Percentiles rank a stretch among this genome's conserved stretches.
These are phyloP conservation scores for Maccullochella peelii DNA, from an alignment of 2,113 vertebrate genomes.

Conservation along the genomic window DNA sequence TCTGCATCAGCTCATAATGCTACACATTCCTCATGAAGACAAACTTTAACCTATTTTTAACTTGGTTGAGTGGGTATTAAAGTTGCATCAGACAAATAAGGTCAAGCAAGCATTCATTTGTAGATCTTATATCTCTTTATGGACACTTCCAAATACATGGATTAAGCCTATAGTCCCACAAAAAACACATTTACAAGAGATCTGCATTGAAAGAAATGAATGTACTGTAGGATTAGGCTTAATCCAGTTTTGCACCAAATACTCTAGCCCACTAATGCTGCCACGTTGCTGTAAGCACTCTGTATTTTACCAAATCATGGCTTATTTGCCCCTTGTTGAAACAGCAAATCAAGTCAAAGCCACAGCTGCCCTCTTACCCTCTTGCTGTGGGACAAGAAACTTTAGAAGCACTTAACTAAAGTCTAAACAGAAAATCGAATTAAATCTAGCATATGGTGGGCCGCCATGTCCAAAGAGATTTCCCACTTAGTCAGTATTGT, in stretches of 20 bases:
- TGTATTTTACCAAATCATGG: slow-evolving; percentile 54
- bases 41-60: background rate
- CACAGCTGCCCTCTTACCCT: slow-evolving; percentile 69
- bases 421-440: slow-evolving; percentile 81
- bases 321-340: slow-evolving; percentile 69
- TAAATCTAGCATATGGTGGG: slow-evolving; percentile 81
- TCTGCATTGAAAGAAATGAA: slow-evolving; percentile 70
- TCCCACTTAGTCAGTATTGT: slow-evolving; percentile 80
- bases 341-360: slow-evolving; percentile 69
- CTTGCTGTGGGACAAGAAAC: slow-evolving; percentile 65
- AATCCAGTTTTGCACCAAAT: slow-evolving; percentile 77
- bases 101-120: slow-evolving; percentile 34
- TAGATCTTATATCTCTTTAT: slow-evolving; percentile 19
- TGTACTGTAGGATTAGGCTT: slow-evolving; percentile 73
- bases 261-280: slow-evolving; percentile 57
- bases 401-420: slow-evolving; percentile 78
- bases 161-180: slow-evolving; percentile 48
- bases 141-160: slow-evolving; percentile 3
- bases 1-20: background rate
- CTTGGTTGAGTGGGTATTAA: slow-evolving; percentile 1
- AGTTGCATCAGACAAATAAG: slow-evolving; percentile 9
- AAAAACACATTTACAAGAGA: slow-evolving; percentile 66
- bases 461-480: slow-evolving; percentile 83
- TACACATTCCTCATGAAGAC: background rate
- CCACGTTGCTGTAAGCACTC: slow-evolving; percentile 48